Evolutionary conservation across 2,888 invertebrate genomes (phyloP).

Genomic region (Phyllotreta striolata): DNA sequence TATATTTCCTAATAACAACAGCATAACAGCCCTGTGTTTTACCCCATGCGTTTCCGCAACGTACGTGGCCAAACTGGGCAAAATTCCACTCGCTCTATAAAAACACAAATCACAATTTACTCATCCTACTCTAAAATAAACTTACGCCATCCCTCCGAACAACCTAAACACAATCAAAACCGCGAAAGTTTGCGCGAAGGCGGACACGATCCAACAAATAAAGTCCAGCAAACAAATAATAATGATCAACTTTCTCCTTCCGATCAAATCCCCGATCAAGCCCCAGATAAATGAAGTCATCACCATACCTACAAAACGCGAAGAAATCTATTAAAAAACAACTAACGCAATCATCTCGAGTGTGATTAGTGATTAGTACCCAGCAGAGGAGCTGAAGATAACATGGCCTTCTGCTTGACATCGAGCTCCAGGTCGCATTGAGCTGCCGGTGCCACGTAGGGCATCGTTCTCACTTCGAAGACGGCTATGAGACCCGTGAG

Average conservation of each 20-base stretch:
- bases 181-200: slow-evolving; percentile 9
- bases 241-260: slow-evolving; percentile 14
- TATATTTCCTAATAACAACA: slow-evolving; percentile 19
- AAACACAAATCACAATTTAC: too few relatives aligned
- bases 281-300: slow-evolving; percentile 10
- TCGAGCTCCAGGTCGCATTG: slow-evolving; percentile 75
- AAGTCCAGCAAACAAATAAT: slow-evolving; percentile 15
- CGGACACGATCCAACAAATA: slow-evolving; percentile 6
- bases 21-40: slow-evolving; percentile 17
- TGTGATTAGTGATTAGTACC: background rate
- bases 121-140: background rate
- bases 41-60: slow-evolving; percentile 12
- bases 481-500: slow-evolving; percentile 71
- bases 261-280: slow-evolving; percentile 2
- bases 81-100: slow-evolving; percentile 18
- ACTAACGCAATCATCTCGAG: background rate
- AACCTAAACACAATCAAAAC: slow-evolving; percentile 4
- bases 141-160: slow-evolving; percentile 19
- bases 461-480: slow-evolving; percentile 73
- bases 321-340: too few relatives aligned
- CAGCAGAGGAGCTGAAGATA: slow-evolving; percentile 62
- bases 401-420: slow-evolving; percentile 71
- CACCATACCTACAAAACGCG: slow-evolving; percentile 21
- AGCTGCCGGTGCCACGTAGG: slow-evolving; percentile 75
- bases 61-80: slow-evolving; percentile 8